A percentile compares a stretch with the other conserved stretches of the same genome.
These are phyloP conservation scores for Drosophila acutilabella DNA, from an alignment of 2,888 invertebrate genomes.

Conservation along the genomic window DNA sequence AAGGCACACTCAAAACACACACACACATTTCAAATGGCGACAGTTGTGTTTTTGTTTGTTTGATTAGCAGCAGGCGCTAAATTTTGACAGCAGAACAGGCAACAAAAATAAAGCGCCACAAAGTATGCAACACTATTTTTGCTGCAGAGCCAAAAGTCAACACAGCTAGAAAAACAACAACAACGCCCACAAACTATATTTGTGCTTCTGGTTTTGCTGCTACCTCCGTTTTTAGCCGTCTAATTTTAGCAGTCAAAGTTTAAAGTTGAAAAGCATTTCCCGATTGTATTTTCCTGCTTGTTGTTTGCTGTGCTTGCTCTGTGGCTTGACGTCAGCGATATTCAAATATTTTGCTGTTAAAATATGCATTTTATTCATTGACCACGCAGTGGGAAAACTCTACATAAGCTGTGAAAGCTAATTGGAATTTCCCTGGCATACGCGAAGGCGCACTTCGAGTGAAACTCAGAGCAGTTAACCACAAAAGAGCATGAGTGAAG, in stretches of 20 bases:
- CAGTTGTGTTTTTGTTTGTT: slow-evolving; percentile 27
- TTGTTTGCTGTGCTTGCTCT: neutral
- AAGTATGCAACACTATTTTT: slow-evolving; percentile 60
- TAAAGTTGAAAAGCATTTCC: slow-evolving; percentile 54
- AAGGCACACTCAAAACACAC: neutral
- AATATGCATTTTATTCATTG: slow-evolving; percentile 37
- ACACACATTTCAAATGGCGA: slow-evolving; percentile 5
- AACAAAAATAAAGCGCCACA: slow-evolving; percentile 40
- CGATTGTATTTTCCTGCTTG: slow-evolving; percentile 33
- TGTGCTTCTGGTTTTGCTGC: slow-evolving; percentile 7
- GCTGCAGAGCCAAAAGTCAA: slow-evolving; percentile 44
- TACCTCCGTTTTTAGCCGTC: slow-evolving; percentile 48
- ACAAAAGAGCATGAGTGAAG: slow-evolving; percentile 27
- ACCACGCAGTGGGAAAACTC: slow-evolving; percentile 26
- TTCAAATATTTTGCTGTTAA: slow-evolving; percentile 60
- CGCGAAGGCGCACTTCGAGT: slow-evolving; percentile 39
- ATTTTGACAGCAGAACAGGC: slow-evolving; percentile 38
- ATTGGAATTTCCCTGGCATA: slow-evolving; percentile 65
- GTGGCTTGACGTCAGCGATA: slow-evolving; percentile 63
- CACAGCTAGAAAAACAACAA: slow-evolving; percentile 10
- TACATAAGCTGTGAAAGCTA: slow-evolving; percentile 36
- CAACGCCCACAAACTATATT: slow-evolving; percentile 9
- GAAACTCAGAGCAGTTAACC: slow-evolving; percentile 18
- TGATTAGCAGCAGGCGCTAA: slow-evolving; percentile 50
- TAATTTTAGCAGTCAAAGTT: slow-evolving; percentile 71